Conservation (phyloP, 2,888 invertebrate genomes). For the Campoplex nolae region DNA sequence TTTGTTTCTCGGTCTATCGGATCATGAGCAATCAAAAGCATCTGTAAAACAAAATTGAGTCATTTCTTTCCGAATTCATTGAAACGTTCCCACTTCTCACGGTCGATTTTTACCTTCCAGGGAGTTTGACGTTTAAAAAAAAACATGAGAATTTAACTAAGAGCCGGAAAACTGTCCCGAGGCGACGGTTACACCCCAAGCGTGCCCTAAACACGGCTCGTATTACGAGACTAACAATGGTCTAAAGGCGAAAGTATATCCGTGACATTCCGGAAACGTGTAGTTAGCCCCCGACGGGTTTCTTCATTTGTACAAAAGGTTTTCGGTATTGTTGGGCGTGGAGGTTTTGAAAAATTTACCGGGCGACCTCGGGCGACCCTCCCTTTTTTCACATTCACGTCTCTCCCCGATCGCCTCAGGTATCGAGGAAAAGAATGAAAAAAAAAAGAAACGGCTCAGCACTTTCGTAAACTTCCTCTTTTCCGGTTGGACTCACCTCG, state of each 20-base stretch:
- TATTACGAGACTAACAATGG: neutral
- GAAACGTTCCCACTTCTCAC: neutral
- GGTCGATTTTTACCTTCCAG: neutral
- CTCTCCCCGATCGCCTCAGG: slow-evolving; percentile 5
- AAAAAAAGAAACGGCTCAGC: neutral
- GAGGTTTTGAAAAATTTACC: slow-evolving; percentile 6
- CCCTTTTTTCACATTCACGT: slow-evolving; percentile 7
- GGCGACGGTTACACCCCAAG: neutral
- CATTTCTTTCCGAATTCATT: no score
- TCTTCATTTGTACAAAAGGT: slow-evolving; percentile 22
- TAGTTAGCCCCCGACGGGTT: slow-evolving; percentile 21
- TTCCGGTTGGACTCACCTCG: slow-evolving; percentile 11
- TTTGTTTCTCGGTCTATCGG: no score
- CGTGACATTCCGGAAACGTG: slow-evolving; percentile 50
- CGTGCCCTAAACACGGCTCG: neutral
- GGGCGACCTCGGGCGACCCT: slow-evolving; percentile 18
- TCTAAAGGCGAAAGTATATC: neutral
- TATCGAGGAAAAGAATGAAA: slow-evolving; percentile 36
- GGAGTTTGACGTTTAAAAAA: neutral
- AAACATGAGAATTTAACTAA: neutral
- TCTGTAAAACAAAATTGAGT: no score
- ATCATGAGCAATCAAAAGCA: no score
- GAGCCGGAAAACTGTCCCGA: neutral
- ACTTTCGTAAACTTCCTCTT: slow-evolving; percentile 25
- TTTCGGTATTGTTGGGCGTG: slow-evolving; percentile 29